Base-by-base conservation (phyloP, 1,140 invertebrate genomes). In the Andrena cerasifolii region DNA sequence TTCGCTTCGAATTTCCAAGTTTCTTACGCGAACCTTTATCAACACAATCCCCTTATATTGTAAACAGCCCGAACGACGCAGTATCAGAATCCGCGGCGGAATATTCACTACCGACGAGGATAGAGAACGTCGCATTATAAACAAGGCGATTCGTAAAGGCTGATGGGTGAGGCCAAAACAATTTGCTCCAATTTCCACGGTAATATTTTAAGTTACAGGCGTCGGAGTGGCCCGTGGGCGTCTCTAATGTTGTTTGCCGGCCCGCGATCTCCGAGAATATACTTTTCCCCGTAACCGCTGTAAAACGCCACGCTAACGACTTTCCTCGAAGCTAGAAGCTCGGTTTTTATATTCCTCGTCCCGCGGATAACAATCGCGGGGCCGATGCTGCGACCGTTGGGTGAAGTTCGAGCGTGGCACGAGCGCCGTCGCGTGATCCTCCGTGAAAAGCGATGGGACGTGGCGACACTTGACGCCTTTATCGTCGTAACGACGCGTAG, bases 401-500 rank as follows among this genome's bases (percentile, higher is more conserved):
- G 31, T 53, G 53, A 67, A 65, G 31, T 2, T 65, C 2, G 10
- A 2, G 3, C 31, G 51, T 53, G 28, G 21, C 51, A 43, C 33
- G 49, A 28, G 7, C 16, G 61, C 31, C 53, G 18, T 58, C 28
- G 43, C 56, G 28, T 49, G 68, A 72, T 56, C 31, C n/a, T 26
- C 7, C 18, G 31, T n/a, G 54, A 68, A 58, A 47, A 66, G 72
- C 49, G 62, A 67, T 53, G 62, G 10, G 24, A 26, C 10, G 7
- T 8, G 33, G 3, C 49, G 54, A 61, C 36, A 33, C 36, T 53
- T n/a, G 72, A 75, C 36, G 66, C 43, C 28, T 75, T 71, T 71
- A 77, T 77, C 18, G 28, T 43, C 43, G 31, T 14, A 1, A 14
- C 54, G 33, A 61, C 40, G 66, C 66, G 66, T 77, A 77, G 74